These are phyloP conservation scores for Campoletis raptor DNA, from an alignment of 2,888 invertebrate species.

Conservation along the genomic window DNA sequence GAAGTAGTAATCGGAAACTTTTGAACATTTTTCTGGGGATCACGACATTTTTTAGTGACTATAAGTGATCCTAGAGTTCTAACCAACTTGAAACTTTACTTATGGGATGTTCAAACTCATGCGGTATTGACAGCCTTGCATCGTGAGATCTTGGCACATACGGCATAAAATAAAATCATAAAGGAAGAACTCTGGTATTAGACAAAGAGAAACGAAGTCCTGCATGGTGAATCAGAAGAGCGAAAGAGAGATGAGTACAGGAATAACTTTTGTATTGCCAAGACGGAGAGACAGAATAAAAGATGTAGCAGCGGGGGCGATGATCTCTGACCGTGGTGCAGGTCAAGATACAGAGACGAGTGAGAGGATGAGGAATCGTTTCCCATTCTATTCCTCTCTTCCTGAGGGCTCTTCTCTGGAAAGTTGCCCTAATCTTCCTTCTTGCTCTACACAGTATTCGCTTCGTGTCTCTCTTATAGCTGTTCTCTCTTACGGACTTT, in stretches of 20 bases:
- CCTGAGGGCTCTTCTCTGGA: conserved; percentile 58
- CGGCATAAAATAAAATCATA: conserved; percentile 24
- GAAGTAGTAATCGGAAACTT: background rate
- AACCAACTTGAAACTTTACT: background rate
- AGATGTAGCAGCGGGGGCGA: conserved; percentile 64
- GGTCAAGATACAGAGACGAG: conserved; percentile 66
- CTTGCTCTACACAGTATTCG: conserved; percentile 9
- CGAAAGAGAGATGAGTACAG: conserved; percentile 1
- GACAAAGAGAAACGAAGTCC: conserved; percentile 11
- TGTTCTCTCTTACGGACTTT: conserved; percentile 10
- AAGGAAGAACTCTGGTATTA: background rate
- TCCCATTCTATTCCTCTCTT: conserved; percentile 66
- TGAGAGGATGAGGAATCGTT: conserved; percentile 72
- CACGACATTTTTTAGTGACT: background rate
- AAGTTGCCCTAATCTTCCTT: conserved; percentile 34
- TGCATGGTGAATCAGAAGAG: conserved; percentile 6
- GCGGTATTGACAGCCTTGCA: background rate
- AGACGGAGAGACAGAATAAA: conserved; percentile 10
- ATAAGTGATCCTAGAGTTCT: background rate
- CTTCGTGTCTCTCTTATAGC: conserved; percentile 6
- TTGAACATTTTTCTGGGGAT: background rate
- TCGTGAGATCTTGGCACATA: background rate
- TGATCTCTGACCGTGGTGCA: conserved; percentile 71
- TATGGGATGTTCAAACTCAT: background rate
- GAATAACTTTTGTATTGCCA: conserved; percentile 41